phyloP scores from a whole-genome alignment of 1,140 invertebrate genomes.

The Temnothorax longispinosus region DNA sequence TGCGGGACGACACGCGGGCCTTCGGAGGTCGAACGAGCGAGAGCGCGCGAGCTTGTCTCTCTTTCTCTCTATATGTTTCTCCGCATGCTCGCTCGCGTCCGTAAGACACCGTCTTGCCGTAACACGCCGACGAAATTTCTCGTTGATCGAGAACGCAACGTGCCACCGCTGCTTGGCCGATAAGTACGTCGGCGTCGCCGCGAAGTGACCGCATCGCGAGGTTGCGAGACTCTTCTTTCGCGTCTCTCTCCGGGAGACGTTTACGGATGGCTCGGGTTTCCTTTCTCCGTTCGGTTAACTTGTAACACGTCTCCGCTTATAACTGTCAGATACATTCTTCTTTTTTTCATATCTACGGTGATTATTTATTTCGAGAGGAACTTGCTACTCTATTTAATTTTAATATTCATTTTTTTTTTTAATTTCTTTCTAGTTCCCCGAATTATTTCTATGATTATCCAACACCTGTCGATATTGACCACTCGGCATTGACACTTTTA shows the following conservation, averaged over 20 bases:
- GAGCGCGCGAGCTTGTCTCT: background rate
- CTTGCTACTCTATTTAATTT: background rate
- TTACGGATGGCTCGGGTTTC: background rate
- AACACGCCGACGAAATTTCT: slow-evolving; percentile 29
- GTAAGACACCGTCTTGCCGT: background rate
- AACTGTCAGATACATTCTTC: background rate
- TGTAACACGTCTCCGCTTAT: background rate
- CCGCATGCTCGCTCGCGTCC: background rate
- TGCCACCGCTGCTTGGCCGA: background rate
- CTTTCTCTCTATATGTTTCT: background rate
- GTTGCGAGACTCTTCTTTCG: background rate
- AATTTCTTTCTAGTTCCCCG: background rate
- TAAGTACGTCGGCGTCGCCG: background rate
- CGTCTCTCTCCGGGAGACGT: background rate
- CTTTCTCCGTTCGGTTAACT: background rate
- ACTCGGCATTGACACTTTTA: background rate
- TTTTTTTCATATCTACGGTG: too few relatives aligned
- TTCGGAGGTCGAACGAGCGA: slow-evolving; percentile 19
- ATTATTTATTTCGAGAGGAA: background rate
- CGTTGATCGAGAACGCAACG: background rate
- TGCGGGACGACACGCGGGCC: slow-evolving; percentile 48
- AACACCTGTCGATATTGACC: background rate
- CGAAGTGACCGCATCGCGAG: background rate
- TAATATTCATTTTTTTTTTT: background rate
- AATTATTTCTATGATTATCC: background rate